Base-by-base conservation (phyloP, 2,797 vertebrate genomes). In the Protosalanx chinensis region DNA sequence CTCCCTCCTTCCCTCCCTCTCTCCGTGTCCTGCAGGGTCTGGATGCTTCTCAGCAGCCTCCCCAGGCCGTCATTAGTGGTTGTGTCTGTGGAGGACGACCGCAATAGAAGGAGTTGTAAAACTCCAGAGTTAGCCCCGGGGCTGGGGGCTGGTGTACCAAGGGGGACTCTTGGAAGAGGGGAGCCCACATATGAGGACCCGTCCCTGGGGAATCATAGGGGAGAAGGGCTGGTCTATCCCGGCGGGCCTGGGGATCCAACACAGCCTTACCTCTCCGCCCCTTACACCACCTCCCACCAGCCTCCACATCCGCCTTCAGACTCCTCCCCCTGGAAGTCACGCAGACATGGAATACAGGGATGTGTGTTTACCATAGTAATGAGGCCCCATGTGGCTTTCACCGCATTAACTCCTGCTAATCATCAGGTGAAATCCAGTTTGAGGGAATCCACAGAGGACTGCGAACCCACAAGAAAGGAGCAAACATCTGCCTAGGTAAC, bases 51-150 rank as follows among this genome's bases (percentile, higher is more conserved):
- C 85, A 79, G 85, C 77, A 80, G 89, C 79, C 82, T 90, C 85
- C 83, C 82, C 86, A 89, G 84, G 80, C 90, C 84, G 88, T 95
- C 92, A 93, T 95, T 94, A 93, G 90, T 81, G 91, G 90, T 90
- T 92, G 85, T 91, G 92, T 94, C 91, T 93, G 90, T 87, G 88
- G 86, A 91, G 91, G 90, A 95, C 90, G 85, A 90, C 86, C 91
- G 87, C 92, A 93, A 94, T 90, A 82, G 90, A 90, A 88, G 84
- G 87, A 90, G 83, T 84, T 91, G 89, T 91, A 92, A 93, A 92
- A 87, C 75, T 88, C 85, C 86, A 89, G 89, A 89, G 87, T 90
- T 89, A 88, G 90, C 82, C 81, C 79, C 89, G 86, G 81, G 82
- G 91, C 86, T 78, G 83, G 81, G 77, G 86, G 80, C 77, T 68